Base-by-base conservation (phyloP, 30 jellyfish, hydroid and myxozoan species). In the Rhopilema esculentum region DNA sequence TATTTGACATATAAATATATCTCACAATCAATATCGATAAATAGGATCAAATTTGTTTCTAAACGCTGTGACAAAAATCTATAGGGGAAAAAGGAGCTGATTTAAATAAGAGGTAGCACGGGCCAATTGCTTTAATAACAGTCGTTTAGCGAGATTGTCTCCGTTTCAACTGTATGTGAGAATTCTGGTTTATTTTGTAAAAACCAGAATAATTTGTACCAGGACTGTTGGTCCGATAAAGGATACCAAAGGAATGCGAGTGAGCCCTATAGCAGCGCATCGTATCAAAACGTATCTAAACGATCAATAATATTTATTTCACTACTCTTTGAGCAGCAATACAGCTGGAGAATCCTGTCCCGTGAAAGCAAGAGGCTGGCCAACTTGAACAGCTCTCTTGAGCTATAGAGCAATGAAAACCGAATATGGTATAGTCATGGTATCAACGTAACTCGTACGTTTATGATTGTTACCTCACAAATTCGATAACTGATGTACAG, bases 1-100 rank as follows among this genome's bases (percentile, higher is more conserved):
- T 18, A 51, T 48, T 74, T 9, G 49, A 51, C 62, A 76, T 76
- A 76, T 76, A 76, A 76, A 76, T 76, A 76, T 76, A 76, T 30
- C 87, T 51, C 63, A 76, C 75, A 51, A 76, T 76, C 75, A 61
- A 75, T 48, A 16, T n/a, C 40, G 87, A 76, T 52, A 76, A 76
- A 76, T 76, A 76, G 24, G 63, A 51, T 76, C 75, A 76, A 50
- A 7, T 76, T 50, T 19, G 27, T 20, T 25, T 52, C 64, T 51
- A 1, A 51, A 22, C 53, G 6, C 25, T 40, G 12, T 40, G 57
- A 40, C 57, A 6, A 40, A 40, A 40, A 40, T 2, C 57, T 40
- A 40, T 12, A n/a, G 57, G 12, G 57, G 57, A 40, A 40, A 40
- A 40, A 2, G 57, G 9, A 40, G 57, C 57, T 40, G 12, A 40